Base-by-base conservation (phyloP, 2,888 invertebrate genomes). In the Ypsolopha sequella region DNA sequence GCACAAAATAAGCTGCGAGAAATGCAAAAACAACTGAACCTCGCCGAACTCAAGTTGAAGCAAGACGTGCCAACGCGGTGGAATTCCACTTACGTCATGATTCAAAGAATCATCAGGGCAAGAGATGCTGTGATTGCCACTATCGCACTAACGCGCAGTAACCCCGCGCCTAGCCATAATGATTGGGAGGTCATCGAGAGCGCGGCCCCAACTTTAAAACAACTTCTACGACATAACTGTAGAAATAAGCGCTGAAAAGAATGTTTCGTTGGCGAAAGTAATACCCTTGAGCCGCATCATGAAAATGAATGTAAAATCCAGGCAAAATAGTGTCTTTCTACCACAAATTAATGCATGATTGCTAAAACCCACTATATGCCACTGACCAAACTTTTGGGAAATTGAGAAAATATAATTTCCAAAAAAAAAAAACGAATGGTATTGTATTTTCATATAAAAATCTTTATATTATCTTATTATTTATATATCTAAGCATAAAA, bases 121-220 rank as follows among this genome's bases (percentile, higher is more conserved):
- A 64, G 61, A 45, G 57, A 61, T 34, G 55, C 57, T 1, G 39
- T 61, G 3, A 60, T 58, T 1, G 52, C 56, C 6, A 60, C 63
- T 0, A n/a, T 62, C 3, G 60, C 60, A 36, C 43, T 60, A 44
- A 33, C 35, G 8, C 13, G 44, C 0, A 41, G n/a, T 38, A 44
- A 50, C 8, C 36, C 44, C 13, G 14, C 48, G 6, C 36, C 47
- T 1, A 34, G 1, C n/a, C 9, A 43, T 7, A 10, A 39, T 9
- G 51, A 53, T n/a, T 50, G 50, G 50, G 9, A 6, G 9, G 10
- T 53, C 11, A 51, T 53, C 6, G 48, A 51, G 34, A 33, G 7
- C 7, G 44, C 39, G 8, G 10, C 44, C 4, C 43, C 34, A 24
- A n/a, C 51, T 24, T n/a, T 53, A n/a, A 44, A 36, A 13, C 34